A percentile compares a stretch with the other conserved stretches of the same genome.
Evolutionary conservation across 1,140 invertebrate genomes (phyloP).

Genomic region (Papilio xuthus): DNA sequence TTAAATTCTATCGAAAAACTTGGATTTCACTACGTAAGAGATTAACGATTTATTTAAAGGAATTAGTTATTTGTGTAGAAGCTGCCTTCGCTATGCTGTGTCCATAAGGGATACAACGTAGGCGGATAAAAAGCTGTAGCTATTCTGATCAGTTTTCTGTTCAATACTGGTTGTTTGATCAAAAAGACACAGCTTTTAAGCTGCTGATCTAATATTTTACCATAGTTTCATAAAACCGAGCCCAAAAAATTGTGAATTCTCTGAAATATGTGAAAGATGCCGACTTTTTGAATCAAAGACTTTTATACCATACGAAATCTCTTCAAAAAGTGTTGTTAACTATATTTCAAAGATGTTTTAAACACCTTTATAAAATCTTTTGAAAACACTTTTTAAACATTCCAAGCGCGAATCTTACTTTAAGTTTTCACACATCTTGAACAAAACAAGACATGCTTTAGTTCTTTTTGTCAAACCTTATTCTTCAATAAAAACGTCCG

Average conservation of each 20-base stretch:
- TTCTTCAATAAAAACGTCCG: no score
- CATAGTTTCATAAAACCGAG: background rate
- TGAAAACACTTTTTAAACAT: background rate
- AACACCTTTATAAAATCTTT: background rate
- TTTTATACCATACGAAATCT: background rate
- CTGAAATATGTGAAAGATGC: background rate
- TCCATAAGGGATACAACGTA: no score
- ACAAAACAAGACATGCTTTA: background rate
- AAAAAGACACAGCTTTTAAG: background rate
- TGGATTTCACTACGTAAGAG: background rate
- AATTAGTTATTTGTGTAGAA: no score
- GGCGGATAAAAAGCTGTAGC: no score
- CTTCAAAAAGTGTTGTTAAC: background rate
- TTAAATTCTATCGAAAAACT: no score
- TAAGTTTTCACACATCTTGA: slow-evolving; percentile 10
- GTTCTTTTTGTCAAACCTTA: background rate
- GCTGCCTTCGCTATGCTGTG: no score
- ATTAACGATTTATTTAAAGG: no score
- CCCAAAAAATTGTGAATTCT: background rate
- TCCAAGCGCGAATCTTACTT: slow-evolving; percentile 3
- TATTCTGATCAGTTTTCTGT: no score
- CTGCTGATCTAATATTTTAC: background rate
- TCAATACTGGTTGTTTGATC: no score
- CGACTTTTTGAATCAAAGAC: background rate
- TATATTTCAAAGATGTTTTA: background rate